Evolutionary conservation across 1,140 invertebrate genomes (phyloP).

Genomic region (Augochlora pura): DNA sequence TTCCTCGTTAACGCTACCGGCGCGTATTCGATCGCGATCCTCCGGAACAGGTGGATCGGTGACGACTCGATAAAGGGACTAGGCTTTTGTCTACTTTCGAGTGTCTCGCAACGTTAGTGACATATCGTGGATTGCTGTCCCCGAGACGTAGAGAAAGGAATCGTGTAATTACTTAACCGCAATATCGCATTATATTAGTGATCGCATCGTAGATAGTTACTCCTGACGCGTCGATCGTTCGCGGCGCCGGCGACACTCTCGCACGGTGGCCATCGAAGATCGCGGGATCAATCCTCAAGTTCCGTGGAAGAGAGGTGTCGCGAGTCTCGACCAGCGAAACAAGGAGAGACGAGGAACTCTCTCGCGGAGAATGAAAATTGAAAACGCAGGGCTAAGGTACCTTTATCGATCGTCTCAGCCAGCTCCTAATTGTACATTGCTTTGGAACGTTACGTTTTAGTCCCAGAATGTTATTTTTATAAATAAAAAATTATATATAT

Average conservation of each 20-base stretch:
- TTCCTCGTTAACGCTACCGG: conserved; percentile 17
- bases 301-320: neutral
- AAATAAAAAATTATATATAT: conserved; percentile 66
- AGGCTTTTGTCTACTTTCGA: conserved; percentile 6
- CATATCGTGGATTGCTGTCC: conserved; percentile 14
- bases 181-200: conserved; percentile 36
- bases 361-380: conserved; percentile 19
- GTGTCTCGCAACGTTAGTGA: conserved; percentile 17
- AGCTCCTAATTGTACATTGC: conserved; percentile 61
- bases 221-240: conserved; percentile 5
- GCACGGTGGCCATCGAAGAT: neutral
- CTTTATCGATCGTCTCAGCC: conserved; percentile 61
- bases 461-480: conserved; percentile 77
- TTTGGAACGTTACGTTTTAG: conserved; percentile 68
- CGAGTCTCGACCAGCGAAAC: conserved; percentile 4
- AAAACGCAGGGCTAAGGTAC: conserved; percentile 37
- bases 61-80: conserved; percentile 55
- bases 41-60: conserved; percentile 29
- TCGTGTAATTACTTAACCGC: conserved; percentile 28
- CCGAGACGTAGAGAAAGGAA: neutral
- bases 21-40: conserved; percentile 24
- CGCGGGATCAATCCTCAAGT: conserved; percentile 6
- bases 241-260: neutral
- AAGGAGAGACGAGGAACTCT: conserved; percentile 20
- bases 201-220: conserved; percentile 34